Base-by-base conservation (phyloP, 2,113 vertebrate species). In the Macaca mulatta region DNA sequence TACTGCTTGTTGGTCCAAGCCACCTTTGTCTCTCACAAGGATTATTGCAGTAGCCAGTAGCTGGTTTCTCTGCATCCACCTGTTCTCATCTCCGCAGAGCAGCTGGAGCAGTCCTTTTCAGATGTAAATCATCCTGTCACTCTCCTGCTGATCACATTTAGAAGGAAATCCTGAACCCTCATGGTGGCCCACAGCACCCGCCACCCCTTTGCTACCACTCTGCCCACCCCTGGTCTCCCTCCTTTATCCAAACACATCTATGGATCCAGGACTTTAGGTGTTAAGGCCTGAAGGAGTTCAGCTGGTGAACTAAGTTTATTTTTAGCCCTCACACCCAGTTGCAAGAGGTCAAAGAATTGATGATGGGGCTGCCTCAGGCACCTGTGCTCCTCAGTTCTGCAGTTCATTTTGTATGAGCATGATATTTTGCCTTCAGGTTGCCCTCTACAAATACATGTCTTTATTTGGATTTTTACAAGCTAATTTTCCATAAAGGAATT, bases 401-500 rank as follows among this genome's bases (percentile, higher is more conserved):
- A 59, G 77, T 50, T 84, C 27, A 17, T 93, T 97, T 96, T 89
- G 77, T 89, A n/a, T 93, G 86, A 89, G 92, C 89, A 30, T 67
- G n/a, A 32, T 78, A 43, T 61, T 59, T 69, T 78, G 10, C 85
- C 89, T 87, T 97, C 78, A 96, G 79, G 50, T 96, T 18, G 87
- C 97, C 27, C 95, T 1, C 61, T 92, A 80, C 97, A 93, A 98
- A 86, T 48, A 23, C 55, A 38, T 92, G 77, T 93, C 94, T 98
- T 92, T 97, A 55, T 96, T 93, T 96, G 92, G 77, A 95, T 92
- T 97, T 90, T 85, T 85, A 14, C 61, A 32, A 93, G 40, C 97
- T 94, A 96, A 67, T 64, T 97, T 89, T 23, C 79, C 81, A 7
- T 72, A 90, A 97, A 98, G 96, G 82, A 97, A 93, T 95, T 59